These are phyloP conservation scores for Drosophila mayaguana DNA, from an alignment of 2,888 invertebrate genomes.

Conservation along the genomic window DNA sequence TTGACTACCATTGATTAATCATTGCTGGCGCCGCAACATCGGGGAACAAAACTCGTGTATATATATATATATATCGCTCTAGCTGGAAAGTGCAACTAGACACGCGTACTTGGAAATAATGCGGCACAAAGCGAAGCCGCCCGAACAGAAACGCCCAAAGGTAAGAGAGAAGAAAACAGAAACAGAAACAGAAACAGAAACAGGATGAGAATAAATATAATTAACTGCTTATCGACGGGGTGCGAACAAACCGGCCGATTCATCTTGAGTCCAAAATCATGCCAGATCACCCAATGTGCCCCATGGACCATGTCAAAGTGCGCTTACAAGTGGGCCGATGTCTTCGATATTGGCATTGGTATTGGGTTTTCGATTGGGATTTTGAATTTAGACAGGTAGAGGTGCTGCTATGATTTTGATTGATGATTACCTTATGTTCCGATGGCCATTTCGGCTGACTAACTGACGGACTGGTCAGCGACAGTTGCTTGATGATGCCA, in stretches of 20 bases:
- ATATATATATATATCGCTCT: background rate
- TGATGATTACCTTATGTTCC: constrained; percentile 67
- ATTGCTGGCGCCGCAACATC: constrained; percentile 71
- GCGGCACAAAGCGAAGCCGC: constrained; percentile 66
- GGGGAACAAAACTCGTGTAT: constrained; percentile 20
- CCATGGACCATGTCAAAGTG: constrained; percentile 32
- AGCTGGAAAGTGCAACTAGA: constrained; percentile 74
- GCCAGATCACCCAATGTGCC: constrained; percentile 62
- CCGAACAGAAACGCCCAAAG: constrained; percentile 55
- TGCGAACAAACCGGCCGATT: constrained; percentile 75
- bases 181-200: constrained; percentile 13
- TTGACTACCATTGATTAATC: constrained; percentile 77
- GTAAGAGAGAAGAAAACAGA: constrained; percentile 16
- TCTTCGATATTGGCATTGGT: constrained; percentile 16
- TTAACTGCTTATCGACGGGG: constrained; percentile 78
- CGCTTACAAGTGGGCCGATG: constrained; percentile 26
- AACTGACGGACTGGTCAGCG: constrained; percentile 45
- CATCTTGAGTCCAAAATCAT: constrained; percentile 71
- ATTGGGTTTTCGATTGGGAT: constrained; percentile 7
- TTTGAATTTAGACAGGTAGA: constrained; percentile 27
- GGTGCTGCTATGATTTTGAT: constrained; percentile 62
- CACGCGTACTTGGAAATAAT: constrained; percentile 75
- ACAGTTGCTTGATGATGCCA: constrained; percentile 58
- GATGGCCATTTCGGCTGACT: constrained; percentile 25
- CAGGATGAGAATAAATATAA: constrained; percentile 76